A percentile compares a stretch with the other conserved stretches of the same genome.
Evolutionary conservation across 2,113 vertebrate species (phyloP).

Genomic region (Bubo scandiacus): DNA sequence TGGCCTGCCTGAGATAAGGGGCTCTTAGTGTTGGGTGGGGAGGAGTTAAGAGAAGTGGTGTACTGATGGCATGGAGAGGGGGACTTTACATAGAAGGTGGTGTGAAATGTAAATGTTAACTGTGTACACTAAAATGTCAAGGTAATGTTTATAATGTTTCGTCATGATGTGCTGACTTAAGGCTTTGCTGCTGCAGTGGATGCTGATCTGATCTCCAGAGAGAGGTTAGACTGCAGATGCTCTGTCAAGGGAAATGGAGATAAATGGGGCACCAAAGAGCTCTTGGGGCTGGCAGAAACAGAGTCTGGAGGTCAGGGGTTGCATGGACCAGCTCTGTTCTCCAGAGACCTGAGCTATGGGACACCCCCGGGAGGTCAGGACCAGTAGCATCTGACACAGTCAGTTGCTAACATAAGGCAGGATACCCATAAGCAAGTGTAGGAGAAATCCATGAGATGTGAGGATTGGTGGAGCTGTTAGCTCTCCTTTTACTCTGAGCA

Average conservation of each 20-base stretch:
- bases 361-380: not conserved
- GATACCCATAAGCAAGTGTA: not conserved
- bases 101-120: slow-evolving; percentile 41
- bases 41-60: not conserved
- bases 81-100: not conserved
- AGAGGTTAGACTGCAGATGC: not conserved
- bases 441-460: not conserved
- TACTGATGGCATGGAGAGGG: not conserved
- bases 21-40: not conserved
- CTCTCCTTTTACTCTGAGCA: not conserved
- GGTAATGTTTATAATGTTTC: not conserved
- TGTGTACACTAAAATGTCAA: not conserved
- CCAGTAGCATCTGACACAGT: not conserved
- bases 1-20: not conserved
- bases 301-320: not conserved
- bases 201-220: not conserved
- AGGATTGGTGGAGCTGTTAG: not conserved
- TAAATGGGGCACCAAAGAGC: not conserved
- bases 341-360: not conserved
- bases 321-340: not conserved
- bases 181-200: not conserved
- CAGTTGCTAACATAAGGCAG: not conserved
- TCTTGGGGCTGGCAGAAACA: not conserved
- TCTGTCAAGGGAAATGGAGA: not conserved
- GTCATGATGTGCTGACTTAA: not conserved